Percentiles rank a stretch among this genome's conserved stretches.
Conservation (phyloP, 2,113 vertebrate species). For the Mustela lutreola region DNA sequence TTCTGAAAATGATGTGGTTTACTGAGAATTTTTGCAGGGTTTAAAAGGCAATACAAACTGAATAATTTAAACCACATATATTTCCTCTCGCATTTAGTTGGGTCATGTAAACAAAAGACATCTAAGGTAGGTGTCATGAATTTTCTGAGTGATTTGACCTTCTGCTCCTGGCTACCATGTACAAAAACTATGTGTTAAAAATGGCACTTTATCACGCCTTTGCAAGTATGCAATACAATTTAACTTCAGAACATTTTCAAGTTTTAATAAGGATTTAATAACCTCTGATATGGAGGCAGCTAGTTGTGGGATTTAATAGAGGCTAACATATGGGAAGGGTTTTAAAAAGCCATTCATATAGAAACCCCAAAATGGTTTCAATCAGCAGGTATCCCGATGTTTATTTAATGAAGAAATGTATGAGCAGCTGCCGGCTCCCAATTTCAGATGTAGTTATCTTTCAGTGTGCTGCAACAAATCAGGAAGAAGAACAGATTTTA, state of each 20-base stretch:
- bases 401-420: constrained; percentile 83
- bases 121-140: background rate
- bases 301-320: constrained; percentile 76
- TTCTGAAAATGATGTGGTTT: constrained; percentile 66
- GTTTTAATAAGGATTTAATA: constrained; percentile 78
- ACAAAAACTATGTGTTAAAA: constrained; percentile 29
- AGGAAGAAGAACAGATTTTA: constrained; percentile 71
- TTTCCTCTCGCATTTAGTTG: constrained; percentile 47
- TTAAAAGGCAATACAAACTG: constrained; percentile 60
- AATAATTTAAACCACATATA: constrained; percentile 61
- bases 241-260: constrained; percentile 65
- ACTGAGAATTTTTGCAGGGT: background rate
- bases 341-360: constrained; percentile 67
- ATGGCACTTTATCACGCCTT: constrained; percentile 13
- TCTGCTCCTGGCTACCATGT: background rate
- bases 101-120: constrained; percentile 60
- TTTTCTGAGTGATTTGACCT: constrained; percentile 46
- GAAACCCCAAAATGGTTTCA: constrained; percentile 73
- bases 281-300: constrained; percentile 61
- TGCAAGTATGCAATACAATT: constrained; percentile 40
- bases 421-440: constrained; percentile 78
- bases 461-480: constrained; percentile 63
- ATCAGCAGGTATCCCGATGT: constrained; percentile 78
- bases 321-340: constrained; percentile 73
- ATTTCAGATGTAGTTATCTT: constrained; percentile 77